These are phyloP conservation scores for Chlamydotis undulata DNA, from an alignment of 2,113 vertebrate species.

Conservation along the genomic window DNA sequence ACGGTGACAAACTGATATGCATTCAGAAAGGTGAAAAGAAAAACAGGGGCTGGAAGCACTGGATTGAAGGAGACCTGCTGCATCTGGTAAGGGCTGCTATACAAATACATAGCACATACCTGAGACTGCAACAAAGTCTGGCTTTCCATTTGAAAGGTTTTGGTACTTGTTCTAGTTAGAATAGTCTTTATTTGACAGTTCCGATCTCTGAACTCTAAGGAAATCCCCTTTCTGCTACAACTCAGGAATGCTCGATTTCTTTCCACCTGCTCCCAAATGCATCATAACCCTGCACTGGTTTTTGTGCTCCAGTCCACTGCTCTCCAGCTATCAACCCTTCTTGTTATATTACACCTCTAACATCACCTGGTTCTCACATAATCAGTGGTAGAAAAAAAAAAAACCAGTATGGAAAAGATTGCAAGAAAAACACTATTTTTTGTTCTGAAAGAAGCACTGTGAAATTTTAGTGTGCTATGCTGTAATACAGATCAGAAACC, in stretches of 20 bases:
- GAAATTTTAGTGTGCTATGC: background rate
- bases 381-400: background rate
- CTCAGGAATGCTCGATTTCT: background rate
- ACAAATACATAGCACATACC: background rate
- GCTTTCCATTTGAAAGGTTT: background rate
- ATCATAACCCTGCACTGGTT: background rate
- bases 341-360: background rate
- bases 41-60: conserved; percentile 94
- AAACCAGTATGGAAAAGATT: background rate
- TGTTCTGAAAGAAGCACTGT: background rate
- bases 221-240: background rate
- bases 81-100: conserved; percentile 82
- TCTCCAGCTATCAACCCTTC: background rate
- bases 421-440: background rate
- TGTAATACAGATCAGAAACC: conserved; percentile 16
- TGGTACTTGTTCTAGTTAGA: background rate
- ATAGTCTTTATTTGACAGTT: background rate
- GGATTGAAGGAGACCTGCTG: conserved; percentile 91
- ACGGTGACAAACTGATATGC: conserved; percentile 88
- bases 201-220: background rate
- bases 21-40: conserved; percentile 94
- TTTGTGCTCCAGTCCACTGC: background rate
- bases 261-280: conserved; percentile 7
- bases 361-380: background rate
- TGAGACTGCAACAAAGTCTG: background rate